These are phyloP conservation scores for Patella depressa DNA, from an alignment of 2,888 invertebrate genomes.

Conservation along the genomic window DNA sequence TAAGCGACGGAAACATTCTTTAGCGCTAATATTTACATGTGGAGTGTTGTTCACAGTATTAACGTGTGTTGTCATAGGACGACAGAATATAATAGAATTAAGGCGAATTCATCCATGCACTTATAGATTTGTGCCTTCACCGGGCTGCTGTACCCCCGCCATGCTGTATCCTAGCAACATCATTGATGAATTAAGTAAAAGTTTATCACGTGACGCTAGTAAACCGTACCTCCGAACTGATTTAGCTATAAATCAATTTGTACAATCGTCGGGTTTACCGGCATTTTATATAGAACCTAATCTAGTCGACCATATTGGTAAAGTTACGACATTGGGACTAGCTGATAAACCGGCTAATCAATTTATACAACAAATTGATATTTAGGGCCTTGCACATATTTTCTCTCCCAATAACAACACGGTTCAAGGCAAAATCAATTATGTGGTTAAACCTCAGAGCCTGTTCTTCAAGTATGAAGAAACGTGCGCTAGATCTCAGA, in stretches of 20 bases:
- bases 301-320: slow-evolving; percentile 63
- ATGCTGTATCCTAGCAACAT: slow-evolving; percentile 58
- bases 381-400: too few relatives aligned
- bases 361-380: too few relatives aligned
- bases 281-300: slow-evolving; percentile 63
- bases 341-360: too few relatives aligned
- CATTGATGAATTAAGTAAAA: slow-evolving; percentile 42
- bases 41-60: slow-evolving; percentile 42
- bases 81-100: slow-evolving; percentile 60
- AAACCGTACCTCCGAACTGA: slow-evolving; percentile 54
- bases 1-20: slow-evolving; percentile 13
- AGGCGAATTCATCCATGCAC: slow-evolving; percentile 53
- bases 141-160: slow-evolving; percentile 68
- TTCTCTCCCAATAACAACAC: too few relatives aligned
- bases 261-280: slow-evolving; percentile 32
- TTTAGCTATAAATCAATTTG: slow-evolving; percentile 55
- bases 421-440: too few relatives aligned
- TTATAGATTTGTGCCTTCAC: slow-evolving; percentile 54
- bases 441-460: too few relatives aligned
- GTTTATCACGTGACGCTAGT: slow-evolving; percentile 39
- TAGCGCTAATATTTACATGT: slow-evolving; percentile 33
- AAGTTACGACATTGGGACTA: slow-evolving; percentile 53
- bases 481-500: too few relatives aligned
- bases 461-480: too few relatives aligned
- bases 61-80: slow-evolving; percentile 44